phyloP scores from a whole-genome alignment of 2,113 vertebrate species.

The Arothron firmamentum region DNA sequence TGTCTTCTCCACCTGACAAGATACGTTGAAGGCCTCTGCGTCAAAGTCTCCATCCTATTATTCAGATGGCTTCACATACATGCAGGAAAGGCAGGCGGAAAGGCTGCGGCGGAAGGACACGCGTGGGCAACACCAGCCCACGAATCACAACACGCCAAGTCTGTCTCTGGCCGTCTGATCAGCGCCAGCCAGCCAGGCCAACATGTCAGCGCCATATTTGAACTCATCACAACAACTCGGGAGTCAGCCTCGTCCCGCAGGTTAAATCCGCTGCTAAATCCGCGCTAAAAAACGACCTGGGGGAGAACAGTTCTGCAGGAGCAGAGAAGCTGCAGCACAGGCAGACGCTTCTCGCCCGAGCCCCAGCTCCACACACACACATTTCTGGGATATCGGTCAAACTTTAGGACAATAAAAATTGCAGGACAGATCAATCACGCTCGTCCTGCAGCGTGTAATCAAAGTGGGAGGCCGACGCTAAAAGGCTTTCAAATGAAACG shows the following conservation, averaged over 20 bases:
- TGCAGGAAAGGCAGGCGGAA: slow-evolving; percentile 50
- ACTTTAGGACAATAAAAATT: slow-evolving; percentile 10
- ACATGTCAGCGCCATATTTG: slow-evolving; percentile 16
- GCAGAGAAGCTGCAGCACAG: too few species aligned
- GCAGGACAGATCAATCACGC: background rate
- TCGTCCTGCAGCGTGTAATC: background rate
- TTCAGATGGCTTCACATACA: slow-evolving; percentile 37
- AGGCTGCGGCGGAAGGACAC: slow-evolving; percentile 41
- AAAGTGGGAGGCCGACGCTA: background rate
- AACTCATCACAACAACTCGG: background rate
- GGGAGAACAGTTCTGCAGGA: background rate
- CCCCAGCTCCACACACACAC: slow-evolving; percentile 4
- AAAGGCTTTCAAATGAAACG: slow-evolving; percentile 11
- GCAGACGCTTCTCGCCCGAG: background rate
- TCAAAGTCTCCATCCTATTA: slow-evolving; percentile 48
- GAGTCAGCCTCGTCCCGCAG: too few species aligned
- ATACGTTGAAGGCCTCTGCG: slow-evolving; percentile 49
- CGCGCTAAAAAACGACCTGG: too few species aligned
- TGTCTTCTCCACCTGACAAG: slow-evolving; percentile 53
- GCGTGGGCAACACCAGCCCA: slow-evolving; percentile 45
- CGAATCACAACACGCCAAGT: slow-evolving; percentile 45
- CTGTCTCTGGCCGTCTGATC: slow-evolving; percentile 44
- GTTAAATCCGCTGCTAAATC: too few species aligned
- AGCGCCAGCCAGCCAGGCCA: slow-evolving; percentile 23
- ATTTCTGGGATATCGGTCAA: slow-evolving; percentile 4